Conservation (phyloP, 2,113 vertebrate species). For the Sylvilagus bachmani region DNA sequence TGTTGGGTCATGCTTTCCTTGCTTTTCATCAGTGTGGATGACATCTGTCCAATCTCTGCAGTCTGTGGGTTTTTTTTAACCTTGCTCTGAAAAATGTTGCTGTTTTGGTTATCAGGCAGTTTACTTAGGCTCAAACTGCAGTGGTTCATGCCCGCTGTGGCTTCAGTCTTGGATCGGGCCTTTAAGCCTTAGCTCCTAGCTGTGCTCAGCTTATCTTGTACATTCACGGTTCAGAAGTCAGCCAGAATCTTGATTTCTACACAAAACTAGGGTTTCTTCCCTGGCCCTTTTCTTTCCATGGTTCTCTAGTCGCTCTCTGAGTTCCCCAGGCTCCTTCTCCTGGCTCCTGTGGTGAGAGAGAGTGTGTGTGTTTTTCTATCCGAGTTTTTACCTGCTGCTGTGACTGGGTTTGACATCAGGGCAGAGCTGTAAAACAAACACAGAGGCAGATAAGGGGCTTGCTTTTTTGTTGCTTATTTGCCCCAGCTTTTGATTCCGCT, state of each 20-base stretch:
- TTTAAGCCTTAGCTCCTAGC: neutral
- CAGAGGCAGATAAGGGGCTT: neutral
- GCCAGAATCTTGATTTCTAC: neutral
- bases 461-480: neutral
- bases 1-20: neutral
- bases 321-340: neutral
- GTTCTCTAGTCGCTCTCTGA: neutral
- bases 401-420: neutral
- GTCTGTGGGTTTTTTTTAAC: neutral
- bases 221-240: neutral
- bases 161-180: neutral
- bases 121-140: neutral
- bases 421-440: neutral
- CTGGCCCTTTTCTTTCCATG: neutral
- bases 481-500: neutral
- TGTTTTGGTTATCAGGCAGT: neutral
- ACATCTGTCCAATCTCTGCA: neutral
- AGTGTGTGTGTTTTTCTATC: constrained; percentile 24
- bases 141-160: neutral
- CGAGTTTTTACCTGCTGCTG: neutral
- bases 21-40: neutral
- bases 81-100: neutral
- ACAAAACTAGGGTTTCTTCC: neutral
- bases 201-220: neutral
- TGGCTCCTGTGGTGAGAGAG: neutral